Conservation (phyloP, 2,113 vertebrate genomes). For the Ochotona curzoniae region DNA sequence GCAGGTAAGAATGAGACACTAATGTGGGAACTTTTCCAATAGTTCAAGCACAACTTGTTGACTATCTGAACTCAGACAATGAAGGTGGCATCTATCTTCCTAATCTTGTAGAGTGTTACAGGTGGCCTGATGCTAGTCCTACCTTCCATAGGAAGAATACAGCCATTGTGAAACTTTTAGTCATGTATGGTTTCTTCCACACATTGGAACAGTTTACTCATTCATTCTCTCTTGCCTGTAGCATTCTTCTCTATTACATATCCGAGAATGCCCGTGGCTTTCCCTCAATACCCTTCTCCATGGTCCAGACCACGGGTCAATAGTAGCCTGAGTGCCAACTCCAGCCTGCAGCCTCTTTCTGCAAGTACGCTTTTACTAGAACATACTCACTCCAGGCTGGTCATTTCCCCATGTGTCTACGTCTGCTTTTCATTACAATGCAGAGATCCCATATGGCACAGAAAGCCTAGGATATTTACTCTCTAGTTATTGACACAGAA, state of each 20-base stretch:
- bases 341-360: background rate
- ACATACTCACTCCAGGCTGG: background rate
- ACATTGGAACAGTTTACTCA: background rate
- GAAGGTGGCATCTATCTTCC: background rate
- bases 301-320: background rate
- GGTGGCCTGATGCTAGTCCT: background rate
- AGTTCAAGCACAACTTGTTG: background rate
- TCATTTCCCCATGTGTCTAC: background rate
- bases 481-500: background rate
- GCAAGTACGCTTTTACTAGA: background rate
- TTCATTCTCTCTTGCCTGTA: background rate
- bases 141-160: conserved; percentile 23
- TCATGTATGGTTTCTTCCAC: background rate
- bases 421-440: background rate
- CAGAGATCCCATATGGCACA: background rate
- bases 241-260: background rate
- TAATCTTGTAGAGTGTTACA: background rate
- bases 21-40: background rate
- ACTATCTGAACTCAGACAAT: background rate
- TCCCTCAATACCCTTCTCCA: background rate
- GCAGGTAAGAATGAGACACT: background rate
- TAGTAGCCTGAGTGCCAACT: background rate
- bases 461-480: conserved; percentile 1
- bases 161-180: conserved; percentile 42
- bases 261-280: background rate